These are phyloP conservation scores for Coecobrya sp. DNA, from an alignment of 2,888 invertebrate species.

Conservation along the genomic window DNA sequence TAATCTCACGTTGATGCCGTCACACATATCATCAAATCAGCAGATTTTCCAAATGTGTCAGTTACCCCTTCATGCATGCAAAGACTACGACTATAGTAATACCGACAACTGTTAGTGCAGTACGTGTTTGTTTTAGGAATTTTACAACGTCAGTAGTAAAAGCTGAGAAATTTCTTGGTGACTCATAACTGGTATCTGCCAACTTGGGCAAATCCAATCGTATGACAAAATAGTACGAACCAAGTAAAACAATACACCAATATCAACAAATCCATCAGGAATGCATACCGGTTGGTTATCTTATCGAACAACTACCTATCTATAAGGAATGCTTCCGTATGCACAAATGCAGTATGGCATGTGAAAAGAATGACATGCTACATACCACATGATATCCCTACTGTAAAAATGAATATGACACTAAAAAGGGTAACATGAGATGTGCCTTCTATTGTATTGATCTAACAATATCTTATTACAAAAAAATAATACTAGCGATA, in stretches of 20 bases:
- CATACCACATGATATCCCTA: neutral
- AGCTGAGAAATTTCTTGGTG: neutral
- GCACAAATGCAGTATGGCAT: neutral
- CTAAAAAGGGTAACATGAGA: conserved; percentile 50
- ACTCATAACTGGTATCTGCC: neutral
- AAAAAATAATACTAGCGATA: neutral
- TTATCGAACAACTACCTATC: neutral
- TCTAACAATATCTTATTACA: conserved; percentile 50
- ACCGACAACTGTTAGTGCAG: too few relatives aligned
- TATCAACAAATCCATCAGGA: neutral
- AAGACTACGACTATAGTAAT: neutral
- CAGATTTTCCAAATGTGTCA: neutral
- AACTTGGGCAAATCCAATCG: too few relatives aligned
- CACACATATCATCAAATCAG: conserved; percentile 12
- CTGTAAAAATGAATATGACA: neutral
- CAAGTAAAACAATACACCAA: neutral
- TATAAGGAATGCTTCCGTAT: neutral
- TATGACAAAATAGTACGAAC: too few relatives aligned
- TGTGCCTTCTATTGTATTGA: neutral
- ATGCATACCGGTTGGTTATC: neutral
- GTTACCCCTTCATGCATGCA: neutral
- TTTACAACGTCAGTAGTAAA: neutral
- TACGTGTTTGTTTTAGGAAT: neutral
- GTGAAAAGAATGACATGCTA: neutral
- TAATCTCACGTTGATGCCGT: neutral